Conservation (phyloP, 2,113 vertebrate species). For the Larimichthys crocea region DNA sequence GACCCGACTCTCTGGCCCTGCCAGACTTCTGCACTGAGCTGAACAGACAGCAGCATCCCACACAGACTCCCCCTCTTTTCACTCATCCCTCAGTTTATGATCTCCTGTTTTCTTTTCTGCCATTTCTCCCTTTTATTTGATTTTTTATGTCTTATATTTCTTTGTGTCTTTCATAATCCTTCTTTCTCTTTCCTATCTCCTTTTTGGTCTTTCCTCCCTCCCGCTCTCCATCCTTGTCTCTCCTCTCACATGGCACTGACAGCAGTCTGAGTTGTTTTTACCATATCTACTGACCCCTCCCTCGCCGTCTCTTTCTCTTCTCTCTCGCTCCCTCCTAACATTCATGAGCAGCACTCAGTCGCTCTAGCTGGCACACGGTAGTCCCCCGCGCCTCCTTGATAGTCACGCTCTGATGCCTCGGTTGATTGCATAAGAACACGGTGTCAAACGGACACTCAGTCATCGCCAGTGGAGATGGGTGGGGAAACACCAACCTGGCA, state of each 20-base stretch:
- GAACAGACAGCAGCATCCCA: conserved; percentile 9
- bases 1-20: conserved; percentile 1
- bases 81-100: conserved; percentile 2
- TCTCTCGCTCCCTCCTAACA: background rate
- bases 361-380: conserved; percentile 10
- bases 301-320: background rate
- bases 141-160: conserved; percentile 1
- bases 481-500: conserved; percentile 28
- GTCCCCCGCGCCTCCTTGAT: conserved; percentile 30
- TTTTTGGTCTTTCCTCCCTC: background rate
- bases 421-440: conserved; percentile 59
- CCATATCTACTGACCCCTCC: background rate
- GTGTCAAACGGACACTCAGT: conserved; percentile 48
- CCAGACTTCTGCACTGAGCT: conserved; percentile 16
- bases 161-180: background rate
- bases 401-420: conserved; percentile 50
- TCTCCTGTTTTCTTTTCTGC: background rate
- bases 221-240: background rate
- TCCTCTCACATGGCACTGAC: conserved; percentile 14
- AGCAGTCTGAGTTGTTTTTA: conserved; percentile 28
- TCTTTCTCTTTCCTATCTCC: background rate
- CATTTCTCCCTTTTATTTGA: background rate
- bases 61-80: background rate
- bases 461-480: conserved; percentile 4
- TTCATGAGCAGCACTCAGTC: conserved; percentile 7